Base-by-base conservation (phyloP, 2,113 vertebrate genomes). In the Rhinolophus ferrumequinum region DNA sequence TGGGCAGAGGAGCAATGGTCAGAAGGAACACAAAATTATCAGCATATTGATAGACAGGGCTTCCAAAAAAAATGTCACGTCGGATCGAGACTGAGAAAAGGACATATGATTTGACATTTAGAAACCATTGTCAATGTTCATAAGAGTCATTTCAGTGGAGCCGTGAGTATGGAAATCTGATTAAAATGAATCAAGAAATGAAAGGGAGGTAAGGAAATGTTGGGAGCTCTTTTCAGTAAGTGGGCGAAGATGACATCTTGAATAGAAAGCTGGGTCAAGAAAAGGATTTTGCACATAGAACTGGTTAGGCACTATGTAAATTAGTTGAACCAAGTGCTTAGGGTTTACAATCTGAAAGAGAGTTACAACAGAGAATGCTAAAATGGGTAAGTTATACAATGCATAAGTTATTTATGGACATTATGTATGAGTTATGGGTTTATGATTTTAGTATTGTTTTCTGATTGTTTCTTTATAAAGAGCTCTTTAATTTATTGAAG, bases 391-490 rank as follows among this genome's bases (percentile, higher is more conserved):
- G 15, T 50, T 72, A 50, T 8, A 58, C 18, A 92, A 70, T 21
- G n/a, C 19, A 3, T n/a, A 73, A 44, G 5, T 52, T 88, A 80
- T n/a, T 76, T 75, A 58, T 56, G 22, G 44, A 21, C 12, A 70
- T 70, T 56, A 62, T 54, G 28, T 85, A 28, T 88, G 47, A 72
- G 33, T 75, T 47, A 21, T 28, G 5, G 41, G 12, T 62, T 86
- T 89, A 86, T 77, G 38, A 69, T 66, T 72, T 84, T 82, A 90
- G 30, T 47, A 83, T 58, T 70, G 26, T 52, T 97, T 91, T 79
- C 44, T 81, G 47, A 79, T 41, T 85, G 62, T 60, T 95, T 95
- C 44, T 88, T 82, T 72, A 62, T 73, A 94, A 82, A 67, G 11
- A 96, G 11, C 11, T 75, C 83, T 85, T 92, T 80, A 66, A 73